These are phyloP conservation scores for Macrosteles quadrilineatus DNA, from an alignment of 1,140 invertebrate species.

Conservation along the genomic window DNA sequence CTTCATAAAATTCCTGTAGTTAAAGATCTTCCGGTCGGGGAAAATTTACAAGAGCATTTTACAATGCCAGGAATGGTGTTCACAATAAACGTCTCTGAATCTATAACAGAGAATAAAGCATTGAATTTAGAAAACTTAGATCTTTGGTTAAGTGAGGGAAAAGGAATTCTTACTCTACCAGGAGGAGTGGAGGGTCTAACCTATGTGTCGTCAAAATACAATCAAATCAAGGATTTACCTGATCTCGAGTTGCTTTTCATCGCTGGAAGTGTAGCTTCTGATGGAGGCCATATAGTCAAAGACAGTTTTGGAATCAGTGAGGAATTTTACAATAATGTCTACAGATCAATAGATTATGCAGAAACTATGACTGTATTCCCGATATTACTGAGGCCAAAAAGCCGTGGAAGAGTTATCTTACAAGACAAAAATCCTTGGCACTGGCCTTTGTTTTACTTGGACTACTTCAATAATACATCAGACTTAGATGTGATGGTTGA, in stretches of 20 bases:
- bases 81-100: slow-evolving; percentile 62
- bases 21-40: slow-evolving; percentile 69
- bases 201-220: slow-evolving; percentile 55
- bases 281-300: slow-evolving; percentile 65
- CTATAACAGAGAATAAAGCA: slow-evolving; percentile 33
- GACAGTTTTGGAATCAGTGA: slow-evolving; percentile 57
- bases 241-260: slow-evolving; percentile 80
- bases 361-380: slow-evolving; percentile 68
- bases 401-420: slow-evolving; percentile 66
- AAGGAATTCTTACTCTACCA: slow-evolving; percentile 51
- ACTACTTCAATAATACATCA: slow-evolving; percentile 66
- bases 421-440: slow-evolving; percentile 69
- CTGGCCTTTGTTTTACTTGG: slow-evolving; percentile 71
- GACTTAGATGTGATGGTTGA: slow-evolving; percentile 68
- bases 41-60: slow-evolving; percentile 79
- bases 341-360: slow-evolving; percentile 49
- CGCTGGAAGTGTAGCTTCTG: slow-evolving; percentile 68
- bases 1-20: slow-evolving; percentile 66
- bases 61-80: slow-evolving; percentile 63
- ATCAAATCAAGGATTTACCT: slow-evolving; percentile 54
- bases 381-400: slow-evolving; percentile 73
- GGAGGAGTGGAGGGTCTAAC: slow-evolving; percentile 57
- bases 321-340: slow-evolving; percentile 57
- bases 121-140: slow-evolving; percentile 12
- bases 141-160: slow-evolving; percentile 46